Percentiles rank a stretch among this genome's conserved stretches.
Evolutionary conservation across 2,888 invertebrate species (phyloP).

Genomic region (Octonoba sinensis): DNA sequence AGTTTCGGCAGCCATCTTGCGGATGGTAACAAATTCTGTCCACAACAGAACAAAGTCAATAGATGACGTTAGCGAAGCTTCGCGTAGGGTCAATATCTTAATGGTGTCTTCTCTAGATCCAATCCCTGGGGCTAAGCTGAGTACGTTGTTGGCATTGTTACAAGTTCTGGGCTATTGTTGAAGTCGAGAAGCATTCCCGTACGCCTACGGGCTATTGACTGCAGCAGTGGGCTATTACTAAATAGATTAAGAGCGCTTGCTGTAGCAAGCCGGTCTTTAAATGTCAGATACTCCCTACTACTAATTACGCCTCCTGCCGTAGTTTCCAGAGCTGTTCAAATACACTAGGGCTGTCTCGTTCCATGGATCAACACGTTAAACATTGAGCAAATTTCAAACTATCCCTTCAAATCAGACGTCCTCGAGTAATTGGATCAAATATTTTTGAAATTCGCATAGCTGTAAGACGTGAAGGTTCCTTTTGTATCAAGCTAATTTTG

Average conservation of each 20-base stretch:
- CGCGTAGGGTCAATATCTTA: slow-evolving; percentile 62
- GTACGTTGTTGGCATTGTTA: slow-evolving; percentile 63
- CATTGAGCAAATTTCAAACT: slow-evolving; percentile 43
- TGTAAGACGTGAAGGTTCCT: no score
- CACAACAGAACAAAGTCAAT: slow-evolving; percentile 49
- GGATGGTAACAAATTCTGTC: slow-evolving; percentile 56
- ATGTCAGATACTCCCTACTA: slow-evolving; percentile 57
- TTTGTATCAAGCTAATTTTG: no score
- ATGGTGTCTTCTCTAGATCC: slow-evolving; percentile 55
- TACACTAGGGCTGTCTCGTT: slow-evolving; percentile 48
- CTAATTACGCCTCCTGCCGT: slow-evolving; percentile 46
- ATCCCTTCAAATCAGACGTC: slow-evolving; percentile 23
- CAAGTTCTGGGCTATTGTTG: slow-evolving; percentile 59
- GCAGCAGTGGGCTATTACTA: slow-evolving; percentile 51
- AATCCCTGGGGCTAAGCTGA: slow-evolving; percentile 47
- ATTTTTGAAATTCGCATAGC: slow-evolving; percentile 6
- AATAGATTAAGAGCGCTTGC: slow-evolving; percentile 54
- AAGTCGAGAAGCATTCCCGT: slow-evolving; percentile 42
- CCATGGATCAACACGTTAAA: slow-evolving; percentile 60
- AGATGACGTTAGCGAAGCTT: slow-evolving; percentile 57
- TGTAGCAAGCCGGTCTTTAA: slow-evolving; percentile 41
- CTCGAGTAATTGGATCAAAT: slow-evolving; percentile 29
- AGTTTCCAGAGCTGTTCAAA: slow-evolving; percentile 49
- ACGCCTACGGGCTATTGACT: slow-evolving; percentile 55
- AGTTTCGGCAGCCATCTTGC: slow-evolving; percentile 42